Conservation (phyloP, 2,797 vertebrate species). For the Miichthys miiuy region DNA sequence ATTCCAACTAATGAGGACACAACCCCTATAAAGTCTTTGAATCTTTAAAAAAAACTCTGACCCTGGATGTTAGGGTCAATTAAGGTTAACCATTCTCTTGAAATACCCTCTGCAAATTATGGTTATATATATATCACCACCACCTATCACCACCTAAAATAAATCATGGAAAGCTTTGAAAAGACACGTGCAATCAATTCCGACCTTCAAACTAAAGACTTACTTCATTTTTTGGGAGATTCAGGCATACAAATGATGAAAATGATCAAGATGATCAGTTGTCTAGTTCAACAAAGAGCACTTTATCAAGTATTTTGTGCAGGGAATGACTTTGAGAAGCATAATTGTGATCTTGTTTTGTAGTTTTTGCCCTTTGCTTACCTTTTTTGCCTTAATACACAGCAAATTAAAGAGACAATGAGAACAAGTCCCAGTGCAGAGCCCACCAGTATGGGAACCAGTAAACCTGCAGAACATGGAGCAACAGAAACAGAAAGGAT, state of each 20-base stretch:
- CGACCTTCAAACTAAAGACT: not conserved
- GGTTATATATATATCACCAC: slow-evolving; percentile 4
- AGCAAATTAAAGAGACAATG: slow-evolving; percentile 80
- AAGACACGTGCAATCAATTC: not conserved
- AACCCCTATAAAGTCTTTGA: slow-evolving; percentile 34
- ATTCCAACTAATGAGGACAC: slow-evolving; percentile 37
- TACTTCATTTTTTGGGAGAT: not conserved
- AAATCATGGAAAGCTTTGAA: not conserved
- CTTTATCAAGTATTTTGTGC: not conserved
- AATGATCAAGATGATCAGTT: no score
- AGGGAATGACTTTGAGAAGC: not conserved
- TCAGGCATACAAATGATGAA: not conserved
- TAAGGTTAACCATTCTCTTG: slow-evolving; percentile 27
- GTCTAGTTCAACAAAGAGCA: not conserved
- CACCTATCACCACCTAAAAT: slow-evolving; percentile 16
- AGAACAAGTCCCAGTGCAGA: slow-evolving; percentile 83
- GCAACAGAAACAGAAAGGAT: slow-evolving; percentile 48
- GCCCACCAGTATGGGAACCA: slow-evolving; percentile 82
- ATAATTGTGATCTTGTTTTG: not conserved
- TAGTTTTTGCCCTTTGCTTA: slow-evolving; percentile 71
- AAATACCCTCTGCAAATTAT: slow-evolving; percentile 38
- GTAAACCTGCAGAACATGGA: slow-evolving; percentile 83
- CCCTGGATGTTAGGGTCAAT: slow-evolving; percentile 27
- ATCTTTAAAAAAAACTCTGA: slow-evolving; percentile 13
- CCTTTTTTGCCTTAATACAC: slow-evolving; percentile 87